Evolutionary conservation across 2,888 invertebrate genomes (phyloP), one percentile per base, ranked within the genome.

Genomic region (Drosophila paucipuncta): DNA sequence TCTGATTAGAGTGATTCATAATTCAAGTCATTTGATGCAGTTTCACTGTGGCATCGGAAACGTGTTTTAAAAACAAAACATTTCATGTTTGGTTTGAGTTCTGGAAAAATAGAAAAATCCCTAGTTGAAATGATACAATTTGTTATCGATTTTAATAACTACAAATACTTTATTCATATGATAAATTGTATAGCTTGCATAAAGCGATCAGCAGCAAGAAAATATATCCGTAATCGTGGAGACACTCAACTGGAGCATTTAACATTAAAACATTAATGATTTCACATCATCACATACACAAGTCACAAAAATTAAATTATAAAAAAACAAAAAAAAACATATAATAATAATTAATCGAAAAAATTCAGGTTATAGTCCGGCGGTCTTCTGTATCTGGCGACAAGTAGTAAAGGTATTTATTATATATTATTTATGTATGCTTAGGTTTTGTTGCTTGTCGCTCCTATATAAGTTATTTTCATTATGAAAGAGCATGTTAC

Each of bases 141-240:
- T 58, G 18, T 37, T n/a, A 10, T 79, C 54, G 76, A 59, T 66
- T 80, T 85, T 84, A 82, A 77, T 73, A 80, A 80, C 84, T 84
- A 84, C 75, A 85, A 87, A 85, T 85, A 88, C 83, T 88, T 88
- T 88, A 88, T 85, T 76, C 80, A 78, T 78, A 84, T 80, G 78
- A 82, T 84, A 80, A 84, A 82, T 82, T 82, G 70, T 87, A 80
- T 75, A 85, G 75, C 66, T 80, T 85, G 80, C 77, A 59, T 57
- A 63, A 52, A 58, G 66, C 63, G 55, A 64, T 71, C 66, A 66
- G 63, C 63, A 64, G 76, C 78, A 81, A 81, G 69, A 72, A 52
- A 63, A 64, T 70, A 67, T 55, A 64, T 57, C 58, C 54, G 41
- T 61, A 61, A 59, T 53, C 61, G 73, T 68, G 70, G 70, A 82